Base-by-base conservation (phyloP, 2,888 invertebrate species). In the Itoplectis maculator region DNA sequence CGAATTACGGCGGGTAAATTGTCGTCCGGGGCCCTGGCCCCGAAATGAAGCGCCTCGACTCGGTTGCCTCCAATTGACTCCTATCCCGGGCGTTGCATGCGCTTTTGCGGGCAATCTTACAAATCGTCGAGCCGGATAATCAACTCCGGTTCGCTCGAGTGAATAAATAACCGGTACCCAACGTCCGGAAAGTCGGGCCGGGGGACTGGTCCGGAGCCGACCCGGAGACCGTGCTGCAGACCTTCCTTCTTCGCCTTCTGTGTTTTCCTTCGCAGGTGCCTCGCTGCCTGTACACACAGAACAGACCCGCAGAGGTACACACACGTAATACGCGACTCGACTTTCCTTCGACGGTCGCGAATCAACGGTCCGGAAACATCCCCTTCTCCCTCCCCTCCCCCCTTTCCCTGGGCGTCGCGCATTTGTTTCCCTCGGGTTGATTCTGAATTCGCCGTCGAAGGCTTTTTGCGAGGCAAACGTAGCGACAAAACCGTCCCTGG, bases 111-210 rank as follows among this genome's bases (percentile, higher is more conserved):
- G 56, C 56, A 76, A 70, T 76, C 65, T 56, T 70, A 70, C 70
- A 80, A 80, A 76, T 80, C 75, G 65, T 70, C 80, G 56, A 66
- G 70, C 40, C 70, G 80, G 70, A 80, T 76, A 81, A 76, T 72
- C 76, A 66, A 76, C 70, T 81, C n/a, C 49, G 49, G 65, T 20
- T 63, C 70, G 56, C 65, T 59, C 56, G 70, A 65, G 13, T 70
- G 70, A 75, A 80, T 80, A 70, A 80, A 75, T 81, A 56, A 76
- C 70, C 70, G 61, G 74, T 69, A 54, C 56, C 74, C 42, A 79
- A 79, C 74, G 59, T 79, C 74, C 74, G 74, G 61, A 80, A 80
- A 69, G 74, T 35, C 69, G 56, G 37, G 70, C 70, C 11, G 42
- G 56, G 47, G 65, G 29, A 47, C n/a, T n/a, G n/a, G n/a, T n/a